These are phyloP conservation scores for Agriotes lineatus DNA, from an alignment of 2,888 invertebrate genomes.

Conservation along the genomic window DNA sequence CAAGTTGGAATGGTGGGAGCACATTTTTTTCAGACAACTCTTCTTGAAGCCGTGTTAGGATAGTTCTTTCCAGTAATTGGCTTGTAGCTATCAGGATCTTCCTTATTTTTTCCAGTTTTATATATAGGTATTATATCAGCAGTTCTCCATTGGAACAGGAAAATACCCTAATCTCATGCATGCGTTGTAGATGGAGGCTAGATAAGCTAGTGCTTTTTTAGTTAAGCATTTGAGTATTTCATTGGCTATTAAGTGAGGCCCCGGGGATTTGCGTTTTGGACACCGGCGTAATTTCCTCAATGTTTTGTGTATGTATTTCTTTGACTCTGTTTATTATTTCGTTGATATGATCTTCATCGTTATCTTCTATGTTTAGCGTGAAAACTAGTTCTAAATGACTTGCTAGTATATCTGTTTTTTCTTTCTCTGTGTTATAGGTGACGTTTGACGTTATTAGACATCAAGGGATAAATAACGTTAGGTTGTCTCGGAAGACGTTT, in stretches of 20 bases:
- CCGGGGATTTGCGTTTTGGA: background rate
- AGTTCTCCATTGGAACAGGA: constrained; percentile 17
- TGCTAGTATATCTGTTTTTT: background rate
- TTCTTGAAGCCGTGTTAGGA: too few species aligned
- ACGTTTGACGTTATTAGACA: background rate
- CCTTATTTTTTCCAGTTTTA: background rate
- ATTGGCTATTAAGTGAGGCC: background rate
- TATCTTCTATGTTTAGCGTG: background rate
- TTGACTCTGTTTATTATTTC: background rate
- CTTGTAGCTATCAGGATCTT: too few species aligned
- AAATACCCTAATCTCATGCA: constrained; percentile 8
- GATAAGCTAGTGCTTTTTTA: background rate
- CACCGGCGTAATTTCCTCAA: background rate
- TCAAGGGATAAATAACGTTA: background rate
- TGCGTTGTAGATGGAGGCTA: background rate
- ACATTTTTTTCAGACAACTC: too few species aligned
- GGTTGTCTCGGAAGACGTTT: background rate
- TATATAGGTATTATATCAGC: constrained; percentile 13
- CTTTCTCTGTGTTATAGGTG: background rate
- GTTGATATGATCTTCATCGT: background rate
- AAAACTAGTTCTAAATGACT: background rate
- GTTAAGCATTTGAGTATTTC: background rate
- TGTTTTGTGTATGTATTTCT: too few species aligned
- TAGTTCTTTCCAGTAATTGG: too few species aligned
- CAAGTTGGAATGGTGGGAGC: too few species aligned